Conservation (phyloP, 2,797 vertebrate genomes). For the Siniperca scherzeri region DNA sequence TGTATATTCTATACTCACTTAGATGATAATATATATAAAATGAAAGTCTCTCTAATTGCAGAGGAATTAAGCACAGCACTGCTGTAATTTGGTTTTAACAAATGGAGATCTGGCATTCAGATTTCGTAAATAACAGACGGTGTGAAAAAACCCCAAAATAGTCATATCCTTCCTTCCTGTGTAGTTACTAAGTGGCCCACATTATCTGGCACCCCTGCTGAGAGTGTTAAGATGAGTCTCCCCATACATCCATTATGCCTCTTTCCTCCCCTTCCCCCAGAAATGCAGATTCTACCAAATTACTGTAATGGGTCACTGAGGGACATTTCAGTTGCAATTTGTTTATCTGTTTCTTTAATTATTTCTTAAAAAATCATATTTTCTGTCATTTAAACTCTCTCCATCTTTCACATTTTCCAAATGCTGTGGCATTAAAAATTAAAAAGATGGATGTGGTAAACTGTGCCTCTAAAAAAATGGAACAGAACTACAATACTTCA, state of each 20-base stretch:
- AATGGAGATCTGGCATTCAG: conserved; percentile 48
- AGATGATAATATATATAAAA: conserved; percentile 11
- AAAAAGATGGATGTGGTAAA: conserved; percentile 11
- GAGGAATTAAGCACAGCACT: conserved; percentile 46
- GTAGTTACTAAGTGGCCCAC: conserved; percentile 62
- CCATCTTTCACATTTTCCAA: conserved; percentile 15
- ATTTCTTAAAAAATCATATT: neutral
- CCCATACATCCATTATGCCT: conserved; percentile 55
- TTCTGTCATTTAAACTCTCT: conserved; percentile 13
- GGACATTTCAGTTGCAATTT: conserved; percentile 29
- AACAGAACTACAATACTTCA: neutral
- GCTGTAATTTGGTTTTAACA: conserved; percentile 47
- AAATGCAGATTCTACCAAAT: conserved; percentile 40
- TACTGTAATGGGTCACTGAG: conserved; percentile 21
- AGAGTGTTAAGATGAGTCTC: conserved; percentile 55
- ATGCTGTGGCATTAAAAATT: conserved; percentile 21
- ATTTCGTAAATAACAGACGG: conserved; percentile 42
- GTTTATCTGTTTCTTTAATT: conserved; percentile 12
- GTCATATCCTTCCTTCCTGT: conserved; percentile 55
- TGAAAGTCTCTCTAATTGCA: conserved; percentile 16
- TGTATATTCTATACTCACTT: neutral
- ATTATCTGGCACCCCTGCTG: conserved; percentile 71
- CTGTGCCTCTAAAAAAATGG: neutral
- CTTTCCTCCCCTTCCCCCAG: conserved; percentile 23
- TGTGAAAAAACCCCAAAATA: conserved; percentile 27